Conservation (phyloP, 2,888 invertebrate genomes). For the Andrena hattorfiana region DNA sequence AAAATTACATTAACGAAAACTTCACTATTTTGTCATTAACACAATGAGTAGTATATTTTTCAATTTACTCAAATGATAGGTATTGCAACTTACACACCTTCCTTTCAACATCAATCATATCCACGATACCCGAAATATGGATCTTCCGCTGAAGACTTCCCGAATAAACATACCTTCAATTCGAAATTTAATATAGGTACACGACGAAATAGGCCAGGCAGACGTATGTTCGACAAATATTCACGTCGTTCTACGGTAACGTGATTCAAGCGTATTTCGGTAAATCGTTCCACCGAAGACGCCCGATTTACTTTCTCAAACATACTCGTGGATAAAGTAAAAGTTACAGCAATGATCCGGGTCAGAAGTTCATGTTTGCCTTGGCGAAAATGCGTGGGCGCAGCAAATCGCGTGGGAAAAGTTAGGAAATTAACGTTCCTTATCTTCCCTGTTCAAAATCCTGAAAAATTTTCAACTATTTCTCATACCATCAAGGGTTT, state of each 20-base stretch:
- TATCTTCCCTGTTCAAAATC: not conserved
- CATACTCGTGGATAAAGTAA: slow-evolving; percentile 17
- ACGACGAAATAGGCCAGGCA: slow-evolving; percentile 11
- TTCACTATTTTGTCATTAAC: too few relatives aligned
- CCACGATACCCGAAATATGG: too few relatives aligned
- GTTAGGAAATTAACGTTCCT: not conserved
- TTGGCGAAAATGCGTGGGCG: slow-evolving; percentile 3
- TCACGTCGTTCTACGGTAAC: slow-evolving; percentile 19
- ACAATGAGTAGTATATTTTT: too few relatives aligned
- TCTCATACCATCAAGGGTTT: not conserved
- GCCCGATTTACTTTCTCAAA: slow-evolving; percentile 48
- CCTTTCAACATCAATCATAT: too few relatives aligned
- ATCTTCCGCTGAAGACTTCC: not conserved
- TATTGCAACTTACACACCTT: too few relatives aligned
- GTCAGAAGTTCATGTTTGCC: slow-evolving; percentile 43
- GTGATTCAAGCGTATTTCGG: slow-evolving; percentile 27
- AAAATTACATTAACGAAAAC: too few relatives aligned
- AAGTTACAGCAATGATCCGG: slow-evolving; percentile 31
- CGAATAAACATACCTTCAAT: slow-evolving; percentile 4
- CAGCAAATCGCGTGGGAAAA: not conserved
- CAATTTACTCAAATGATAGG: too few relatives aligned
- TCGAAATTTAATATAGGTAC: slow-evolving; percentile 5
- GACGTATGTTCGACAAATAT: slow-evolving; percentile 10
- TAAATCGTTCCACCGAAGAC: slow-evolving; percentile 30
- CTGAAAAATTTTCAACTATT: slow-evolving; percentile 6